Evolutionary conservation across 2,113 vertebrate species (phyloP), one percentile per base, ranked within the genome.

Genomic region (Epinephelus fuscoguttatus): DNA sequence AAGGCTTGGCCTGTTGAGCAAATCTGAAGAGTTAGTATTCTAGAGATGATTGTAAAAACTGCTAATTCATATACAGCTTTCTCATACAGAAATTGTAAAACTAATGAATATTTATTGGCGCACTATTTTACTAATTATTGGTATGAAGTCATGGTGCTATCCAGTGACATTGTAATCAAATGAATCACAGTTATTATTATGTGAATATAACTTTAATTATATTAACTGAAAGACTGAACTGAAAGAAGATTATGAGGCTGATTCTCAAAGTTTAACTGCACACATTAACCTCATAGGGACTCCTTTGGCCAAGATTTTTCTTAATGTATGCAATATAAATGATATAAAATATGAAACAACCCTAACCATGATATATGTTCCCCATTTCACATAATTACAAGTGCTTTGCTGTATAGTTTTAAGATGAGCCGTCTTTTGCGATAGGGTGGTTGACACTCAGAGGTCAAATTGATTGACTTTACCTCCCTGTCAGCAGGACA

Each of bases 241-340:
- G n/a, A n/a, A n/a, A n/a, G n/a, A n/a, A n/a, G n/a, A 73, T 72
- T 23, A 69, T 40, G 45, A 57, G 40, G 14, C 23, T 9, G 45
- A 79, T 18, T 55, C 71, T 75, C 50, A 59, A 19, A 52, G 50
- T 78, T 83, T 72, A 57, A 78, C 40, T 23, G 61, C 37, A 37
- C 47, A 82, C 68, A 63, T 80, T 80, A 79, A 60, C 45, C n/a
- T 59, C 45, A 59, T 5, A n/a, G 12, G 55, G 33, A 25, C 37
- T 68, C 8, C 15, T n/a, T 2, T 62, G 17, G 53, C 78, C 14
- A 59, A 47, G 64, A n/a, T 4, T 77, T 75, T 70, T 70, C 21
- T 75, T 70, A 27, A 69, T 50, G 78, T 70, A 55, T 70, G 42
- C 50, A 69, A 30, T 64, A 81, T 62, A 86, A 86, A 76, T 40